Evolutionary conservation across 2,113 vertebrate species (phyloP), one percentile per base, ranked within the genome.

Genomic region (Cyanoramphus novaezelandiae): DNA sequence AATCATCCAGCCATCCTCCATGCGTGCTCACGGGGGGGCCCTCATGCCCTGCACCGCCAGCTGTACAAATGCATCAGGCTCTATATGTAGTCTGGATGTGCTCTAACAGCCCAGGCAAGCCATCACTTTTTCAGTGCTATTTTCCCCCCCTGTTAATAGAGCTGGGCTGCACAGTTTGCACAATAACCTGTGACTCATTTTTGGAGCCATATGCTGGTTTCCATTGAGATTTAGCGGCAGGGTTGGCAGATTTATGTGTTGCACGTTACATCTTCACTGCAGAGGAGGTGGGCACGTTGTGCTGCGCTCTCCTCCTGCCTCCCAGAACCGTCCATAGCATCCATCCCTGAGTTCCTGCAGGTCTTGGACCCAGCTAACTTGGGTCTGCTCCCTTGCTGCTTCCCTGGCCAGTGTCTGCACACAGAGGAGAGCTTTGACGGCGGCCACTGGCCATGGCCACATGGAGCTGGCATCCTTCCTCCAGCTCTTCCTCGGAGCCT

Each of bases 361-460:
- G 27, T 21, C 49, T 64, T 6, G 7, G 46, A 44, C 39, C 33
- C 31, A 8, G 46, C 25, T 72, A 23, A 1, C 1, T 4, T 29
- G 44, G 17, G 12, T 68, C 57, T 64, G 17, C 44, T 86, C 27
- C 50, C 49, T 35, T 28, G 52, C 43, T 91, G 55, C 50, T 44
- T 31, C 39, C 57, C 5, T 6, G 24, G 13, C 24, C 1, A 1
- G 43, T 9, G 24, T 37, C 79, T 57, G 29, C 35, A 19, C 0
- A 1, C 0, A 2, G n/a, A 46, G 37, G 18, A 55, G 29, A 94
- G 27, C 7, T 89, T 70, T 81, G 39, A 15, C 60, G 57, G 44
- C 0, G 2, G 75, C 19, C 3, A 14, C 5, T 39, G 57, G 52
- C 70, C 5, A 2, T 4, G 33, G 47, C 47, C 5, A 1, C 0